Conservation (phyloP, 2,888 invertebrate species). For the Volucella inflata region DNA sequence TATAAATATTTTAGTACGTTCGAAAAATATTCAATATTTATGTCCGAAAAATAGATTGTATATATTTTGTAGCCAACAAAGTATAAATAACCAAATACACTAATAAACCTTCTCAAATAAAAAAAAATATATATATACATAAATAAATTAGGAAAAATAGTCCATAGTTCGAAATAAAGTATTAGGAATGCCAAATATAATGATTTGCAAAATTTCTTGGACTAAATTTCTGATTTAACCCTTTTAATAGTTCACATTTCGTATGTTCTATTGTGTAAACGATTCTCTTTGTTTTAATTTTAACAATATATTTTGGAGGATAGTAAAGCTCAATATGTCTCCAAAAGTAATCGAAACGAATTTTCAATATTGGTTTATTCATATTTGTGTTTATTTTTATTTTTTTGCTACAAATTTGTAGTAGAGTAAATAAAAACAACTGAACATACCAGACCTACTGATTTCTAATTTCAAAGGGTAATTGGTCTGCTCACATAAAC, state of each 20-base stretch:
- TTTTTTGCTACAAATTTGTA: neutral
- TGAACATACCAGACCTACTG: no score
- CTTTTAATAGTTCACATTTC: neutral
- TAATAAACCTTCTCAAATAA: constrained; percentile 19
- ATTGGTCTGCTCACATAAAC: no score
- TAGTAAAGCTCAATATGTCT: no score
- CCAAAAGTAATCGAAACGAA: no score
- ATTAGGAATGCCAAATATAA: constrained; percentile 45
- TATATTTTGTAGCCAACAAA: constrained; percentile 57
- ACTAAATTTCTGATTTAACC: neutral
- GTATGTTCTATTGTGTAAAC: no score
- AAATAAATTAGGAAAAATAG: constrained; percentile 9
- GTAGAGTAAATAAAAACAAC: no score
- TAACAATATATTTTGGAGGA: no score
- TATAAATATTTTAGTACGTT: constrained; percentile 13
- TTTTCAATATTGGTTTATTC: no score
- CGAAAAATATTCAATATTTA: constrained; percentile 47
- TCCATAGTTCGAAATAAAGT: constrained; percentile 22
- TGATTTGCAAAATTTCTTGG: neutral
- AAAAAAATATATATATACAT: constrained; percentile 22
- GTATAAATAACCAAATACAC: constrained; percentile 34
- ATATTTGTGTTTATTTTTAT: neutral
- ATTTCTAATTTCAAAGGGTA: no score
- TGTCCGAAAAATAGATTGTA: constrained; percentile 37
- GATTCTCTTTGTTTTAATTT: no score